These are phyloP conservation scores for Axinella damicornis DNA, from an alignment of 37 sponge, comb jelly and placozoan genomes.

Conservation along the genomic window DNA sequence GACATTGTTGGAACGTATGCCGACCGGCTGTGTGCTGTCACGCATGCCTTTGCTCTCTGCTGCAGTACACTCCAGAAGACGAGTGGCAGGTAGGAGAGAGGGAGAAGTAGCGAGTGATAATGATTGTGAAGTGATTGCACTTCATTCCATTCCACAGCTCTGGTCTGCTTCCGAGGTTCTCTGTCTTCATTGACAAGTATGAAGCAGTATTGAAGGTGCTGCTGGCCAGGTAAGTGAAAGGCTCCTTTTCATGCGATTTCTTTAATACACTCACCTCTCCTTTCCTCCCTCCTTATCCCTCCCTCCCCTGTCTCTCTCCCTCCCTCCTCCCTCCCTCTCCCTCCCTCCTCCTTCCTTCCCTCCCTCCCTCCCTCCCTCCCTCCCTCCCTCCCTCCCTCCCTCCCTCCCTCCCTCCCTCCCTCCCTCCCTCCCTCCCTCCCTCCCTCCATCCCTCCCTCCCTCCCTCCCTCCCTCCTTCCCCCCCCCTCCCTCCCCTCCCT, in stretches of 20 bases:
- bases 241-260: not conserved
- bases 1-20: constrained; percentile 78
- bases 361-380: no score
- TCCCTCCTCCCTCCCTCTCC: constrained; percentile 66
- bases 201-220: constrained; percentile 82
- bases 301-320: constrained; percentile 27
- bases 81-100: constrained; percentile 31
- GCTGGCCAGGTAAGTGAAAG: constrained; percentile 61
- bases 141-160: constrained; percentile 14
- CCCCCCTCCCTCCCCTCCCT: not conserved
- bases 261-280: no score
- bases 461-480: not conserved
- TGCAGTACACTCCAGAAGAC: constrained; percentile 61
- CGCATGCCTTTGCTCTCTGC: constrained; percentile 83
- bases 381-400: constrained; percentile 43
- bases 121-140: not conserved
- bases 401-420: constrained; percentile 67
- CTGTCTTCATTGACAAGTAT: constrained; percentile 66
- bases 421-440: not conserved
- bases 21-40: constrained; percentile 84
- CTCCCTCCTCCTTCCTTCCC: no score
- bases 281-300: no score
- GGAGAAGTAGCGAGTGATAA: no score
- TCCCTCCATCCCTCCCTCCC: no score
- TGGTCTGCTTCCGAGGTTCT: constrained; percentile 51